These are phyloP conservation scores for Calycopis cecrops DNA, from an alignment of 1,140 invertebrate species.

Conservation along the genomic window DNA sequence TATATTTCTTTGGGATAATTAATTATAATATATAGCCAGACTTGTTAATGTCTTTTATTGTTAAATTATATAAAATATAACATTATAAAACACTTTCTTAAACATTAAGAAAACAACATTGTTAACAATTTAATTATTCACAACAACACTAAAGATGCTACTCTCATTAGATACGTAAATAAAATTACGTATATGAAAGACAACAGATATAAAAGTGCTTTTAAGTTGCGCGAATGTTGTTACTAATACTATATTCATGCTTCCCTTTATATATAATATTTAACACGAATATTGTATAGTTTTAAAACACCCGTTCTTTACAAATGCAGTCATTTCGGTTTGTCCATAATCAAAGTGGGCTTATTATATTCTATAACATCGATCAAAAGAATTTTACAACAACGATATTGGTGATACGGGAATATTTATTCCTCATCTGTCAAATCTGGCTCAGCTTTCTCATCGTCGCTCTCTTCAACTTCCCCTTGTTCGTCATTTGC, in stretches of 20 bases:
- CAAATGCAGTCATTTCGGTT: background rate
- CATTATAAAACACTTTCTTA: slow-evolving; percentile 61
- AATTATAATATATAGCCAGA: slow-evolving; percentile 10
- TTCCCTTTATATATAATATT: slow-evolving; percentile 19
- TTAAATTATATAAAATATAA: slow-evolving; percentile 69
- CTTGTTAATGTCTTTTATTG: slow-evolving; percentile 69
- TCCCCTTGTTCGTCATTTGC: slow-evolving; percentile 39
- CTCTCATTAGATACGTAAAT: slow-evolving; percentile 48
- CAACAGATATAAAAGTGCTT: slow-evolving; percentile 5
- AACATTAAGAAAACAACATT: slow-evolving; percentile 46
- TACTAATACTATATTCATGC: slow-evolving; percentile 49
- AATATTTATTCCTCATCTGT: slow-evolving; percentile 66
- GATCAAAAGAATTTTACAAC: slow-evolving; percentile 10
- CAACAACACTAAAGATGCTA: slow-evolving; percentile 30
- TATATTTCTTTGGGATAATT: no score
- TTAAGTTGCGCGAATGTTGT: background rate
- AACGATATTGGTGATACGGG: background rate
- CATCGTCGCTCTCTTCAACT: slow-evolving; percentile 63
- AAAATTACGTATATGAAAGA: slow-evolving; percentile 59
- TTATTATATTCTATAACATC: no score
- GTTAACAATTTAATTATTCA: slow-evolving; percentile 47
- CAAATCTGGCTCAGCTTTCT: slow-evolving; percentile 67
- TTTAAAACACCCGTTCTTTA: slow-evolving; percentile 5
- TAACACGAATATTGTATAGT: slow-evolving; percentile 42
- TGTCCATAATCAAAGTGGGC: background rate